phyloP scores from a whole-genome alignment of 2,113 vertebrate genomes.

The Origma solitaria region DNA sequence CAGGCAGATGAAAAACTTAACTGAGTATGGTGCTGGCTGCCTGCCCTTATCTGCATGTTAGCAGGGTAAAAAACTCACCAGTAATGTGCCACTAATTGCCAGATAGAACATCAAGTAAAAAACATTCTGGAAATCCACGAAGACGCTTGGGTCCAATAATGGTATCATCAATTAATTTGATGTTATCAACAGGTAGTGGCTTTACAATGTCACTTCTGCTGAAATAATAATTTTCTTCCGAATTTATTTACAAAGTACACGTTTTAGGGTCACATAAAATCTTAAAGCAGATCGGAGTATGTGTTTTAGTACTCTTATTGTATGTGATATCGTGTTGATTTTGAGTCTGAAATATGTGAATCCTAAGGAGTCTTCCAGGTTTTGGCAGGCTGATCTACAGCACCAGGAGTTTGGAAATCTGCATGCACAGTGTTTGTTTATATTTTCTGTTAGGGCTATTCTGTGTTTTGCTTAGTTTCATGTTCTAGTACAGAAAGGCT shows the following conservation, averaged over 20 bases:
- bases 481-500: not conserved
- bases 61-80: slow-evolving; percentile 9
- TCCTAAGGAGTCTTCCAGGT: not conserved
- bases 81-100: not conserved
- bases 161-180: not conserved
- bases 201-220: not conserved
- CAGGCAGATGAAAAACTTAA: not conserved
- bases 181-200: not conserved
- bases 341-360: not conserved
- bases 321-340: not conserved
- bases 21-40: slow-evolving; percentile 13
- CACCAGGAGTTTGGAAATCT: not conserved
- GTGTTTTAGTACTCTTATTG: not conserved
- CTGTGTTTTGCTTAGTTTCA: not conserved
- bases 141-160: not conserved
- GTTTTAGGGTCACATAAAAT: not conserved
- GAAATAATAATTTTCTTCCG: not conserved
- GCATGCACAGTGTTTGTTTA: not conserved
- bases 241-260: not conserved
- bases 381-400: not conserved
- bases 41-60: not conserved
- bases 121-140: not conserved
- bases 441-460: not conserved
- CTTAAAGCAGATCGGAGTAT: not conserved
- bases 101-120: not conserved